Evolutionary conservation across 2,113 vertebrate species (phyloP), one percentile per base, ranked within the genome.

Genomic region (Marmota monax): DNA sequence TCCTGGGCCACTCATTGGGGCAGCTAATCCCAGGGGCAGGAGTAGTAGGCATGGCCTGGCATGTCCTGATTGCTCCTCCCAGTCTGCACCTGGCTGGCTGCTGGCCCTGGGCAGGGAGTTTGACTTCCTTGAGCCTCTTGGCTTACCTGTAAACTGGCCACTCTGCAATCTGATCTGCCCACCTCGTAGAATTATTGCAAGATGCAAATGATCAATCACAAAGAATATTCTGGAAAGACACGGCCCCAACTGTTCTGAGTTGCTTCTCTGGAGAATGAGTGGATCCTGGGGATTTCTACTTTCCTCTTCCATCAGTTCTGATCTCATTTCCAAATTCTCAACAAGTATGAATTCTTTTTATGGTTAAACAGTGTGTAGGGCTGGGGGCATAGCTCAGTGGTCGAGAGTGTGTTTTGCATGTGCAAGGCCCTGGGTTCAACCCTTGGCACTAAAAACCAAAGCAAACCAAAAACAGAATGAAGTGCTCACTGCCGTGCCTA

Each of bases 111-210:
- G 27, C 42, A n/a, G 6, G 39, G 29, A 67, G 27, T 16, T 25
- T 32, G 58, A 53, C 23, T 9, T 51, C 69, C 32, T 53, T 5
- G 0, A 13, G 17, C 22, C 56, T 34, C 7, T 5, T 63, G 37
- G 63, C 82, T 53, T 27, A 22, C 72, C 48, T 32, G 7, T 39
- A 32, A 89, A 3, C 45, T 8, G 34, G 56, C 73, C n/a, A 22
- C 22, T 29, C 13, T 1, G 1, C 10, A 4, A 1, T 56, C 51
- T 20, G 80, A 45, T 23, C 73, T 45, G 42, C 37, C n/a, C 37
- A 4, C 13, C 56, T 42, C 45, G 0, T 12, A 61, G 65, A n/a
- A 37, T 29, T 22, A 34, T n/a, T 42, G 34, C 0, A 7, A 63
- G 34, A 69, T 22, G 20, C 45, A 45, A n/a, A 63, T 1, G 7